Percentiles rank a stretch among this genome's conserved stretches.
Evolutionary conservation across 2,113 vertebrate genomes (phyloP).

Genomic region (Tor tambroides): DNA sequence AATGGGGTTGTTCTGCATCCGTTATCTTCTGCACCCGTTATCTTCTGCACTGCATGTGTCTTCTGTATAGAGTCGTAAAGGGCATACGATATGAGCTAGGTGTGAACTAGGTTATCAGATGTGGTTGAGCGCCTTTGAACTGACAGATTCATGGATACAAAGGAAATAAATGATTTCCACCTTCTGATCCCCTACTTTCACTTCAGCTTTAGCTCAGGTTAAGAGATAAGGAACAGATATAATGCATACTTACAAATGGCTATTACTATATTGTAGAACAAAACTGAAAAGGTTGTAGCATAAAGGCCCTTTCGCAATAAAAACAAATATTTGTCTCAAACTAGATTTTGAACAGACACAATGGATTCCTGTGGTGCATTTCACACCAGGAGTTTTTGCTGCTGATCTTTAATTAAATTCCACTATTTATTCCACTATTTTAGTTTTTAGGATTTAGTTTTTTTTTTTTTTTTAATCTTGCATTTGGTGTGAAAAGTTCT

Average conservation of each 20-base stretch:
- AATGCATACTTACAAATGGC: background rate
- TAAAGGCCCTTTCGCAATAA: background rate
- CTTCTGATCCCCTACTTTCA: constrained; percentile 20
- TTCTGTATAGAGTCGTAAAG: constrained; percentile 61
- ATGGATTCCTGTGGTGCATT: too few relatives aligned
- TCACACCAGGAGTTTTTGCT: too few relatives aligned
- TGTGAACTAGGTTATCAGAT: constrained; percentile 51
- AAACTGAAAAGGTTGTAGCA: background rate
- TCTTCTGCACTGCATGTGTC: constrained; percentile 17
- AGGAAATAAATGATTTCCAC: constrained; percentile 57
- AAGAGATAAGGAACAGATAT: constrained; percentile 17
- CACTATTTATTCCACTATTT: background rate
- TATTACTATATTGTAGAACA: too few relatives aligned
- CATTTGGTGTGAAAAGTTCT: background rate
- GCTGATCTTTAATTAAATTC: background rate
- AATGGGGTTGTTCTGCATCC: background rate
- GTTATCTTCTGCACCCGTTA: too few relatives aligned
- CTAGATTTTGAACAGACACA: too few relatives aligned
- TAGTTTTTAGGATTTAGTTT: background rate
- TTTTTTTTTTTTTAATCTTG: background rate
- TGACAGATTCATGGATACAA: constrained; percentile 61
- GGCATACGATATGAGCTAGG: constrained; percentile 49
- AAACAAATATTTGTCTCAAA: background rate
- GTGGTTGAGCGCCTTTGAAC: constrained; percentile 66
- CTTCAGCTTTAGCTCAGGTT: background rate